Evolutionary conservation across 2,113 vertebrate species (phyloP).

Genomic region (Coregonus clupeaformis): DNA sequence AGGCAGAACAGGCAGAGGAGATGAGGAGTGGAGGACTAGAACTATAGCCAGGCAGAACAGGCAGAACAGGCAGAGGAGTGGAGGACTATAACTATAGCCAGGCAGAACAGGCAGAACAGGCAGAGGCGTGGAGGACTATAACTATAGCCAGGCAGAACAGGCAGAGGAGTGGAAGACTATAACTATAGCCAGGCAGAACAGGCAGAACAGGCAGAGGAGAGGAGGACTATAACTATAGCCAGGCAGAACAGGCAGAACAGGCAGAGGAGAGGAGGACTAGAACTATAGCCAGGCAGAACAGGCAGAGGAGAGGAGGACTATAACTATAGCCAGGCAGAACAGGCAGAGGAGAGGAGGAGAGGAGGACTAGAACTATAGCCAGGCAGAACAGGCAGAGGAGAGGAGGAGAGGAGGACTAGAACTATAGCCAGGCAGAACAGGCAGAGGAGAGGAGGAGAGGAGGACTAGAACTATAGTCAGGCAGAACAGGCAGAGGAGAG

Average conservation of each 20-base stretch:
- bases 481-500: conserved; percentile 5
- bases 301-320: background rate
- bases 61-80: conserved; percentile 4
- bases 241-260: conserved; percentile 11
- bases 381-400: too few relatives aligned
- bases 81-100: conserved; percentile 26
- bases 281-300: too few relatives aligned
- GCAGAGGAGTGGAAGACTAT: conserved; percentile 35
- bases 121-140: conserved; percentile 31
- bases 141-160: too few relatives aligned
- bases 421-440: conserved; percentile 9
- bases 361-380: too few relatives aligned
- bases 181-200: conserved; percentile 9
- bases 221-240: conserved; percentile 28
- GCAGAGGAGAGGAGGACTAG: conserved; percentile 31
- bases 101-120: conserved; percentile 8
- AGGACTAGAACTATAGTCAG: too few relatives aligned
- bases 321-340: conserved; percentile 7
- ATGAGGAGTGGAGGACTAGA: conserved; percentile 32
- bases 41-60: conserved; percentile 9
- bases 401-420: conserved; percentile 33
- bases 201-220: background rate
- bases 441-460: too few relatives aligned
- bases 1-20: too few relatives aligned
- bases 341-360: too few relatives aligned